Percentiles rank a stretch among this genome's conserved stretches.
These are phyloP conservation scores for Bradypus variegatus DNA, from an alignment of 2,797 vertebrate species.

Conservation along the genomic window DNA sequence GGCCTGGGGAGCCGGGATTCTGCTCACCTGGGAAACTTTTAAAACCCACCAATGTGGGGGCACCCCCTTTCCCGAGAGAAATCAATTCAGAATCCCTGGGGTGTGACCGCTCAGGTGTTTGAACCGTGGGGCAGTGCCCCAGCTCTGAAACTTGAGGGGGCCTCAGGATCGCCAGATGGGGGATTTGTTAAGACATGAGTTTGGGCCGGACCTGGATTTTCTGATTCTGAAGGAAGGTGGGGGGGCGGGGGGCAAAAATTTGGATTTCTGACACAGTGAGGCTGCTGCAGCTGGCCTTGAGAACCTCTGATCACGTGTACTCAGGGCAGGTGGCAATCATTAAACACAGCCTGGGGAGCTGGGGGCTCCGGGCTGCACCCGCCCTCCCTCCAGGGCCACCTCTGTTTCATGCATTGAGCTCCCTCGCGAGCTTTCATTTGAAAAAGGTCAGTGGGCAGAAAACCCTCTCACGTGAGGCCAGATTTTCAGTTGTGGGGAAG, in stretches of 20 bases:
- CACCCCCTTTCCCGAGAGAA: not conserved
- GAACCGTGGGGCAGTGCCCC: fast-evolving
- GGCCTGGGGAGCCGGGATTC: not conserved
- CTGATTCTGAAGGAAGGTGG: not conserved
- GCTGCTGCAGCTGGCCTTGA: too few species aligned
- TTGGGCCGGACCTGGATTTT: not conserved
- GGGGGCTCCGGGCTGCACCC: not conserved
- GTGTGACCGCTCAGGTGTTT: fast-evolving
- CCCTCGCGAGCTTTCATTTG: not conserved
- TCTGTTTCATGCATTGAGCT: not conserved
- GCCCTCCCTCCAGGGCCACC: not conserved
- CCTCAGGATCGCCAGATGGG: not conserved
- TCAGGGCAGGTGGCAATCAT: not conserved
- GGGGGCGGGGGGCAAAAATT: not conserved
- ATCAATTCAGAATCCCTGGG: not conserved
- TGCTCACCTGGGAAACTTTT: not conserved
- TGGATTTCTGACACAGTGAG: not conserved
- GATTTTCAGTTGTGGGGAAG: not conserved
- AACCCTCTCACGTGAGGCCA: not conserved
- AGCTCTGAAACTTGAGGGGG: not conserved
- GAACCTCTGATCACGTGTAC: too few species aligned
- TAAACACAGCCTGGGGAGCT: fast-evolving
- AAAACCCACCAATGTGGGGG: not conserved
- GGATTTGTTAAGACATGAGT: not conserved
- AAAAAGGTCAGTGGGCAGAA: not conserved